phyloP scores from a whole-genome alignment of 2,113 vertebrate genomes.

The Oostethus manadensis region DNA sequence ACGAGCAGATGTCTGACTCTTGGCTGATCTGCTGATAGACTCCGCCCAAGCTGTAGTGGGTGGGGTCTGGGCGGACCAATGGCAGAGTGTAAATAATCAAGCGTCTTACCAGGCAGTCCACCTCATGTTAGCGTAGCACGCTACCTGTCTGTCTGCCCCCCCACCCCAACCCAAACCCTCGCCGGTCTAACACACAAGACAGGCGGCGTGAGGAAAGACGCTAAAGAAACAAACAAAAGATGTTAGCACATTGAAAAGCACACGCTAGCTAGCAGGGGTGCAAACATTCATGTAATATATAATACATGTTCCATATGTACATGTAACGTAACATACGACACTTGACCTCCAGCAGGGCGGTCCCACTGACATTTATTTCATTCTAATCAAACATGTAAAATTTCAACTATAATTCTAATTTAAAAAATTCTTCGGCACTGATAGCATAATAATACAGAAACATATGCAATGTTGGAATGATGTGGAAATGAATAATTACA shows the following conservation, averaged over 20 bases:
- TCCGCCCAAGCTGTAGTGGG: conserved; percentile 32
- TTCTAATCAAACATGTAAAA: too few species aligned
- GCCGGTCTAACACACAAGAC: conserved; percentile 7
- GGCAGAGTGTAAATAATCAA: conserved; percentile 50
- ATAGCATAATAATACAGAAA: too few species aligned
- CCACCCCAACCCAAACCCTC: not conserved
- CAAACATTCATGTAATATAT: too few species aligned
- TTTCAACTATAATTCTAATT: too few species aligned
- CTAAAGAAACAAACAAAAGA: conserved; percentile 68
- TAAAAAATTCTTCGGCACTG: too few species aligned
- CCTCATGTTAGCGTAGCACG: conserved; percentile 43
- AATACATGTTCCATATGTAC: too few species aligned
- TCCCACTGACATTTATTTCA: too few species aligned
- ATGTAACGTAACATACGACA: too few species aligned
- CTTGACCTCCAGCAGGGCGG: too few species aligned
- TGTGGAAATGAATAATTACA: conserved; percentile 53
- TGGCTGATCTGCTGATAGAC: conserved; percentile 36
- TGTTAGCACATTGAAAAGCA: conserved; percentile 64
- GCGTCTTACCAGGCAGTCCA: conserved; percentile 59
- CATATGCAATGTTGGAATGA: too few species aligned
- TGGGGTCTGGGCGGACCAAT: conserved; percentile 31
- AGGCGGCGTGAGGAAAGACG: conserved; percentile 52
- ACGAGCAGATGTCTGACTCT: conserved; percentile 11
- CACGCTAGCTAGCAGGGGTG: not conserved
- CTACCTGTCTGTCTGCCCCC: conserved; percentile 14